phyloP scores from a whole-genome alignment of 53 echinoderm and acorn worm genomes.

The Hippasteria phrygiana region DNA sequence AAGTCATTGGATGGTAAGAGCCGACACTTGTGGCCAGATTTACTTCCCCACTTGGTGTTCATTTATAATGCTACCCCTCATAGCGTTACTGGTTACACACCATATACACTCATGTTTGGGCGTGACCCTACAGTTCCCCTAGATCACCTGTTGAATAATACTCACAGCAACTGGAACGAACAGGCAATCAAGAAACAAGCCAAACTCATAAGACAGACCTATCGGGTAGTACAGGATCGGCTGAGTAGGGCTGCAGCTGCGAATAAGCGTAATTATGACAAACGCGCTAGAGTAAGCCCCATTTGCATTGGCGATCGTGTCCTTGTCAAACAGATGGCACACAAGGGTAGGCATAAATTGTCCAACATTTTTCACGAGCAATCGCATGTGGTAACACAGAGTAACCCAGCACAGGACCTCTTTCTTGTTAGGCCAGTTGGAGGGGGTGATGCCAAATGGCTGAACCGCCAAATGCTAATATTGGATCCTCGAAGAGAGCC shows the following conservation, averaged over 20 bases:
- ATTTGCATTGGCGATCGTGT: conserved; percentile 52
- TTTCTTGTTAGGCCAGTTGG: conserved; percentile 38
- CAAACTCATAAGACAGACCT: too few species aligned
- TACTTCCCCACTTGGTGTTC: conserved; percentile 37
- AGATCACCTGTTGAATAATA: conserved; percentile 41
- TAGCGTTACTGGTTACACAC: too few species aligned
- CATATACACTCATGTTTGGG: too few species aligned
- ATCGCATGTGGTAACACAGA: conserved; percentile 20
- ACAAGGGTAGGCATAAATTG: conserved; percentile 61
- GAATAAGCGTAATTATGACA: too few species aligned
- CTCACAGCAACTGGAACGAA: conserved; percentile 9
- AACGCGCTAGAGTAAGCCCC: background rate
- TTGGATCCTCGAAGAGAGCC: conserved; percentile 60
- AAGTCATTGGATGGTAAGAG: conserved; percentile 27
- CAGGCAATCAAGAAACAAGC: conserved; percentile 3
- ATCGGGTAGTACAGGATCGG: background rate
- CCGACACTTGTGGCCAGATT: conserved; percentile 48
- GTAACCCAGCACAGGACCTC: conserved; percentile 36
- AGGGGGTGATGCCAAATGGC: conserved; percentile 18
- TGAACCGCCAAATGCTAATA: conserved; percentile 57
- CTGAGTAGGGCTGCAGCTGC: background rate
- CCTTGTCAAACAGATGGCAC: too few species aligned
- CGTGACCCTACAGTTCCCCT: too few species aligned
- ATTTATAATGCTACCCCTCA: too few species aligned
- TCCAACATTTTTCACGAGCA: conserved; percentile 34